Evolutionary conservation across 1,140 invertebrate genomes (phyloP).

Genomic region (Zaprionus capensis): DNA sequence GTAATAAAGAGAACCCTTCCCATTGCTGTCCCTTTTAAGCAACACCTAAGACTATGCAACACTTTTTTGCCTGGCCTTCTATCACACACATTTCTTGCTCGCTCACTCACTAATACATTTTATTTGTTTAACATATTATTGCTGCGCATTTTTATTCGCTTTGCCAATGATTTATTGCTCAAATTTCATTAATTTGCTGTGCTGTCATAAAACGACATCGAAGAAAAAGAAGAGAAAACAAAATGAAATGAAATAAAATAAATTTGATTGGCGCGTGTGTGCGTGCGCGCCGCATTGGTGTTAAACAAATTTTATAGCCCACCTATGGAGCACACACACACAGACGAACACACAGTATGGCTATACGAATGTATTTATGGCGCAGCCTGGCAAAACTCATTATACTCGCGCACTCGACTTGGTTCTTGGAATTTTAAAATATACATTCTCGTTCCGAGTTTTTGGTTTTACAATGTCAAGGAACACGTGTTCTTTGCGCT

Average conservation of each 20-base stretch:
- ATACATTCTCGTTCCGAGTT: slow-evolving; percentile 17
- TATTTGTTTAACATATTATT: slow-evolving; percentile 56
- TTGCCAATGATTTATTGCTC: slow-evolving; percentile 72
- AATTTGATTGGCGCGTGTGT: slow-evolving; percentile 69
- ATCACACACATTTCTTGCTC: slow-evolving; percentile 8
- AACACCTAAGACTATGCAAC: neutral
- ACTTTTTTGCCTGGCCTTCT: slow-evolving; percentile 11
- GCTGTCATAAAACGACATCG: slow-evolving; percentile 70
- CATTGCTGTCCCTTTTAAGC: neutral
- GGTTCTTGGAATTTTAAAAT: slow-evolving; percentile 67
- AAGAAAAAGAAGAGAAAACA: slow-evolving; percentile 33
- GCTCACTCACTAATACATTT: slow-evolving; percentile 6
- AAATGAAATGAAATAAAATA: slow-evolving; percentile 60
- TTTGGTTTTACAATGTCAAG: slow-evolving; percentile 58
- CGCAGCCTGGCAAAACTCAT: slow-evolving; percentile 59
- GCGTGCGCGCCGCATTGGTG: slow-evolving; percentile 44
- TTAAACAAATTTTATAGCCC: slow-evolving; percentile 58
- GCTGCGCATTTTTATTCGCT: slow-evolving; percentile 25
- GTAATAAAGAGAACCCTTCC: too few relatives aligned
- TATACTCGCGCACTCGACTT: slow-evolving; percentile 44
- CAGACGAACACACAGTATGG: neutral
- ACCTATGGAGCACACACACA: slow-evolving; percentile 34
- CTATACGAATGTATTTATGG: slow-evolving; percentile 60
- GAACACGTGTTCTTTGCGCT: slow-evolving; percentile 63
- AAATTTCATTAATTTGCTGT: slow-evolving; percentile 79